Base-by-base conservation (phyloP, 2,888 invertebrate genomes). In the Cryptocephalus primarius region DNA sequence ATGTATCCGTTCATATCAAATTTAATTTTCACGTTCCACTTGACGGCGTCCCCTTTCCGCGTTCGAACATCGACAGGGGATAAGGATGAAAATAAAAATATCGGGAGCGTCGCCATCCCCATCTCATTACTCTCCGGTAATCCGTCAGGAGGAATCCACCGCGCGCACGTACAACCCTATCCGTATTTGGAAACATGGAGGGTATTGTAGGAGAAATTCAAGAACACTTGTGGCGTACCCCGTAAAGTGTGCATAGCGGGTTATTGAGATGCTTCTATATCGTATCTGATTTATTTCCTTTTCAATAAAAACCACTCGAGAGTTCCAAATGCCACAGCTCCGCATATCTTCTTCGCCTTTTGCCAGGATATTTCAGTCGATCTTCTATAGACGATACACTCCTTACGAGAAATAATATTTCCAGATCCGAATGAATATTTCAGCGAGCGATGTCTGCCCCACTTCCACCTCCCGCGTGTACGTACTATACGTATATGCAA, bases 221-320 rank as follows among this genome's bases (percentile, higher is more conserved):
- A 58, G 58, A 53, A 56, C 55, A 58, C 58, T 58, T 54, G 47
- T 49, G 51, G 43, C 40, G 47, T 45, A 44, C 43, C 32, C 47
- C 46, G 47, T 43, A 44, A 46, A 46, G 50, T 43, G 36, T 36
- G 42, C n/a, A 42, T 42, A 13, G 22, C 46, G 53, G 56, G 55
- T 62, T 62, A 62, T 62, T 62, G 61, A 61, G 60, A 62, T 62
- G 59, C 60, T 55, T 61, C 56, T 59, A 57, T 57, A 59, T 57
- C 55, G 49, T 57, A 59, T 59, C 59, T 59, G 62, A 62, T 62
- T 62, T 62, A 61, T 62, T 62, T 62, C 60, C 60, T 61, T 60
- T 62, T 60, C 60, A 62, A 55, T 55, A 59, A 58, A 57, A 55
- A 55, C 51, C 56, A 57, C 59, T 61, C 50, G 53, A 60, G 58